Percentiles rank a stretch among this genome's conserved stretches.
Evolutionary conservation across 2,797 vertebrate species (phyloP).

Genomic region (Gephyroberyx darwinii): DNA sequence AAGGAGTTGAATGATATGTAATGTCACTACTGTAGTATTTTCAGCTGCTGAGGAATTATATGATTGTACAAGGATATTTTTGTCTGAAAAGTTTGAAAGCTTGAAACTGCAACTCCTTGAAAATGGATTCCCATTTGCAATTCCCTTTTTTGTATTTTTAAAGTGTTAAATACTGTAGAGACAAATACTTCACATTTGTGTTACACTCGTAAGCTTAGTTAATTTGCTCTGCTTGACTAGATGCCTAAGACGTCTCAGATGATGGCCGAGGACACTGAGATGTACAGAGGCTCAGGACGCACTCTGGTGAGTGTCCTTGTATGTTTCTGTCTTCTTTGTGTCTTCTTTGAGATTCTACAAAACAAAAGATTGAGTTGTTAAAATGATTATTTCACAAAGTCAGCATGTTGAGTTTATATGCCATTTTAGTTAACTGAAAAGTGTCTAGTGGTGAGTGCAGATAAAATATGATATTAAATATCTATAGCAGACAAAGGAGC

Average conservation of each 20-base stretch:
- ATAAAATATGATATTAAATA: neutral
- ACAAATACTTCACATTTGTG: neutral
- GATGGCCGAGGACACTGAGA: rapidly evolving
- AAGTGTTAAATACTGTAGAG: neutral
- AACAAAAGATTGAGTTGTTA: neutral
- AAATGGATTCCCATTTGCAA: too few relatives aligned
- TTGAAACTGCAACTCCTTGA: too few relatives aligned
- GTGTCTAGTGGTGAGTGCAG: neutral
- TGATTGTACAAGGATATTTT: too few relatives aligned
- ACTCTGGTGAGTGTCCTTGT: slow-evolving; percentile 18
- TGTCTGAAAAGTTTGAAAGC: too few relatives aligned
- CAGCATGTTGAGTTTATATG: too few relatives aligned
- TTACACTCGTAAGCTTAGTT: neutral
- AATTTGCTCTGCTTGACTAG: slow-evolving; percentile 13
- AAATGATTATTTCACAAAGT: too few relatives aligned
- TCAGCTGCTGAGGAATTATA: too few relatives aligned
- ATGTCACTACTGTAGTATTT: too few relatives aligned
- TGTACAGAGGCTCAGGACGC: rapidly evolving
- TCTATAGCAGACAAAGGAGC: too few relatives aligned
- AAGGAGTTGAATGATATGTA: too few relatives aligned
- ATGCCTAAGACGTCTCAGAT: neutral
- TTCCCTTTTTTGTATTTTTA: too few relatives aligned
- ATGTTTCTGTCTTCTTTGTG: neutral
- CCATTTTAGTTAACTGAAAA: neutral
- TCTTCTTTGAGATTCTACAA: neutral